Evolutionary conservation across 2,113 vertebrate species (phyloP).

Genomic region (Notothenia coriiceps): DNA sequence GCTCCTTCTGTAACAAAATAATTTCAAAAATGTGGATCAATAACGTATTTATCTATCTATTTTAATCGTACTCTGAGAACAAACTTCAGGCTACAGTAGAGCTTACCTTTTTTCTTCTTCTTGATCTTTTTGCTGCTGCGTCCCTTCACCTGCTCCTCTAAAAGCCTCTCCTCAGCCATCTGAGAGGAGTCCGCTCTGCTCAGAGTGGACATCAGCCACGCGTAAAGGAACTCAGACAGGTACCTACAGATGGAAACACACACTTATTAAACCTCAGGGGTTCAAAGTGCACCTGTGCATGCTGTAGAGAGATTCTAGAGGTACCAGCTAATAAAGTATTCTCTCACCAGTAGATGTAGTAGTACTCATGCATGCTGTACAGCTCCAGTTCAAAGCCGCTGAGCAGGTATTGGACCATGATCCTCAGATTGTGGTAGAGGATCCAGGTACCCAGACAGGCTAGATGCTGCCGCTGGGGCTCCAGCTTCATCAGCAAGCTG

Average conservation of each 20-base stretch:
- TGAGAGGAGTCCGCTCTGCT: conserved; percentile 97
- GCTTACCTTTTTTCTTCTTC: conserved; percentile 97
- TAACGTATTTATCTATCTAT: no score
- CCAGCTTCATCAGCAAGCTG: conserved; percentile 95
- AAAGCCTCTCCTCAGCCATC: conserved; percentile 96
- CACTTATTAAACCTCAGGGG: background rate
- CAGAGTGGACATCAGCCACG: conserved; percentile 98
- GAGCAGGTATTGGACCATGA: conserved; percentile 99
- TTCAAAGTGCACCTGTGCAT: background rate
- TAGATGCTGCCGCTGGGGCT: conserved; percentile 96
- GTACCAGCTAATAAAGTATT: background rate
- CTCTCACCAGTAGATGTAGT: conserved; percentile 97
- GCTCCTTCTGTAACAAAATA: no score
- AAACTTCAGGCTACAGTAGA: background rate
- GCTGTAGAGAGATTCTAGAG: background rate
- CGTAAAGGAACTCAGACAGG: conserved; percentile 97
- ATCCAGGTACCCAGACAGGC: conserved; percentile 98
- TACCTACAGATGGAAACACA: conserved; percentile 86
- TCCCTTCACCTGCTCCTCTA: conserved; percentile 97
- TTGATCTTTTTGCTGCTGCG: conserved; percentile 98
- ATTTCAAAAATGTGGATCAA: no score
- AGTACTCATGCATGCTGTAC: conserved; percentile 99
- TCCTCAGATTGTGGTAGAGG: conserved; percentile 97
- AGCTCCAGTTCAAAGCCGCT: conserved; percentile 98
- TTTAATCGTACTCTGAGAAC: background rate